Conservation (phyloP, 2,113 vertebrate genomes). For the Toxostoma redivivum region DNA sequence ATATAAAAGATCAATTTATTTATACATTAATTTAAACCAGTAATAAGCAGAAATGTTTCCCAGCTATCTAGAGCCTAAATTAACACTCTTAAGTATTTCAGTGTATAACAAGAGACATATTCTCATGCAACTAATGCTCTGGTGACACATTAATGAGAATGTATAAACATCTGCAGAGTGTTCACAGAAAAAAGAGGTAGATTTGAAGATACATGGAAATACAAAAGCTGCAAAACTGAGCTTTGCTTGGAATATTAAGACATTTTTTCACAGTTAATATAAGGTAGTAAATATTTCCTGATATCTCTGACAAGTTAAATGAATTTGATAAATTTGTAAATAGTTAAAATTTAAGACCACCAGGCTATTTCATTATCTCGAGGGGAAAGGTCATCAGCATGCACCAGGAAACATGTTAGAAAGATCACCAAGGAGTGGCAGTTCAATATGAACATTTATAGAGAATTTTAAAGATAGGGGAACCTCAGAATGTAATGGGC, state of each 20-base stretch:
- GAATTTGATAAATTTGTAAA: background rate
- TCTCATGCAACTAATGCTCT: background rate
- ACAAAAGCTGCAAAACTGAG: background rate
- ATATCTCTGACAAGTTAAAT: background rate
- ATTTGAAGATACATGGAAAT: conserved; percentile 8
- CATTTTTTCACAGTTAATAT: conserved; percentile 47
- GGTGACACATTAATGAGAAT: background rate
- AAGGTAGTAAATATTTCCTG: conserved; percentile 29
- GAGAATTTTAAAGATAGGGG: background rate
- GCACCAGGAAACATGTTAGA: background rate
- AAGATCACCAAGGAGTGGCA: background rate
- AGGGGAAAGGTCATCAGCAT: background rate
- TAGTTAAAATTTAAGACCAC: background rate
- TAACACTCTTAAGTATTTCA: background rate
- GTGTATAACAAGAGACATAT: background rate
- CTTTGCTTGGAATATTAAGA: conserved; percentile 34
- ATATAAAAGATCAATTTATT: background rate
- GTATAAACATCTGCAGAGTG: background rate
- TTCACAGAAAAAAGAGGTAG: background rate
- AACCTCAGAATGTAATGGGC: background rate
- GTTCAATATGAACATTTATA: background rate
- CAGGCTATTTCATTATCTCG: background rate
- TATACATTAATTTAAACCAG: background rate
- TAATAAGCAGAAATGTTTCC: background rate
- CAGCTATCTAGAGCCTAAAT: background rate